Evolutionary conservation across 2,113 vertebrate genomes (phyloP).

Genomic region (Mystacornis crossleyi): DNA sequence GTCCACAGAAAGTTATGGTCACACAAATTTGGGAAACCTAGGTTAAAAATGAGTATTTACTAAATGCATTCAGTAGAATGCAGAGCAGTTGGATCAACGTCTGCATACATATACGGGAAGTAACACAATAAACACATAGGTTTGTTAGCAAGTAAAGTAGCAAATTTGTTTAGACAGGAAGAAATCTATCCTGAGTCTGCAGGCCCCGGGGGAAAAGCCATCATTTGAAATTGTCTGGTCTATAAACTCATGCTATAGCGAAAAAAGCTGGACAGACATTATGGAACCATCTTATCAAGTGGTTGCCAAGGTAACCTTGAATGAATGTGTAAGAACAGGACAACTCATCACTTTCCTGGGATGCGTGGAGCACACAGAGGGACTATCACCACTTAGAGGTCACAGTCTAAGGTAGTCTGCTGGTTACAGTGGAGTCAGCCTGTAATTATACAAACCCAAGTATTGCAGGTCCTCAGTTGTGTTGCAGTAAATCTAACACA

Average conservation of each 20-base stretch:
- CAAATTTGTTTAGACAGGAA: not conserved
- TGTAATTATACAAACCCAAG: not conserved
- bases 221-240: not conserved
- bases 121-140: not conserved
- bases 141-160: not conserved
- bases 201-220: not conserved
- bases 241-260: not conserved
- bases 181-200: not conserved
- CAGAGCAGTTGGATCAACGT: not conserved
- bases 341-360: not conserved
- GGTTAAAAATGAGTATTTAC: not conserved
- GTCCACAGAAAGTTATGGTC: not conserved
- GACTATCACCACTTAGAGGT: constrained; percentile 1
- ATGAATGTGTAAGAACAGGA: not conserved
- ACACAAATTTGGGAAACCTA: not conserved
- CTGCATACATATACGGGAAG: not conserved
- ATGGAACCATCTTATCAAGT: constrained; percentile 36
- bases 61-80: not conserved
- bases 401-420: not conserved
- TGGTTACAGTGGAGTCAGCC: not conserved
- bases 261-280: constrained; percentile 1
- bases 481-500: not conserved
- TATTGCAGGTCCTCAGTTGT: not conserved
- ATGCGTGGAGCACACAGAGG: not conserved
- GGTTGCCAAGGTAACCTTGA: constrained; percentile 48